phyloP scores from a whole-genome alignment of 2,797 vertebrate genomes.

The Gymnothorax javanicus region DNA sequence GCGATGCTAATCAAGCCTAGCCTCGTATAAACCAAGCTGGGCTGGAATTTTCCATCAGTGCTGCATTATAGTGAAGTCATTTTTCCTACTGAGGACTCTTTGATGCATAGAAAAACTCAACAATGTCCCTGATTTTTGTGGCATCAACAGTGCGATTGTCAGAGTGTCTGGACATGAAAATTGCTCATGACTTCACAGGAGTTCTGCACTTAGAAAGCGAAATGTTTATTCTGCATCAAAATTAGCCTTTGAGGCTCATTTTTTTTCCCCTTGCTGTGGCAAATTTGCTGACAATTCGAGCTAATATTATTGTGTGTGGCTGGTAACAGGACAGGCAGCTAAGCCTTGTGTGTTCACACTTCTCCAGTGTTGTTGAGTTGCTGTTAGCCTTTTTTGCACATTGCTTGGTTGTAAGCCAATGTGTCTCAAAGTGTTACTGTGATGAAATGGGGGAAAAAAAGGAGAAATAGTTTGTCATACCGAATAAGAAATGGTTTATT shows the following conservation, averaged over 20 bases:
- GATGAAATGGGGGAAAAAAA: not conserved
- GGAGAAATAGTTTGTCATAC: slow-evolving; percentile 3
- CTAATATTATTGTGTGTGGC: slow-evolving; percentile 34
- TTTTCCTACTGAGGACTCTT: not conserved
- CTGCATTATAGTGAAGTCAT: not conserved
- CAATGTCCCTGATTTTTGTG: slow-evolving; percentile 11
- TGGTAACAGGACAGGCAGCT: slow-evolving; percentile 59
- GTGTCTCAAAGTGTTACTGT: slow-evolving; percentile 1
- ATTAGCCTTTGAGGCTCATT: not conserved
- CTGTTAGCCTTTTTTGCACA: slow-evolving; percentile 62
- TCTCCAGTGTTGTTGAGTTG: slow-evolving; percentile 35
- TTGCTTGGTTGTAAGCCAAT: slow-evolving; percentile 41
- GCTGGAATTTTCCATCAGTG: not conserved
- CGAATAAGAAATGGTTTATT: not conserved
- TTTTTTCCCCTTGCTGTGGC: not conserved
- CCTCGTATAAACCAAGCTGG: not conserved
- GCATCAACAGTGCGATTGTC: not conserved
- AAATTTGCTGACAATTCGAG: not conserved
- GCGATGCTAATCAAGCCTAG: not conserved
- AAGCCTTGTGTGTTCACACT: slow-evolving; percentile 42
- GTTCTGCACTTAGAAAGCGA: not conserved
- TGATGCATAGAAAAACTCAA: not conserved
- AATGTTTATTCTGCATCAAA: not conserved
- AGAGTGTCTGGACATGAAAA: not conserved
- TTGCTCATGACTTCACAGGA: not conserved